phyloP scores from a whole-genome alignment of 2,888 invertebrate species.

The Agonopterix subpropinquella region DNA sequence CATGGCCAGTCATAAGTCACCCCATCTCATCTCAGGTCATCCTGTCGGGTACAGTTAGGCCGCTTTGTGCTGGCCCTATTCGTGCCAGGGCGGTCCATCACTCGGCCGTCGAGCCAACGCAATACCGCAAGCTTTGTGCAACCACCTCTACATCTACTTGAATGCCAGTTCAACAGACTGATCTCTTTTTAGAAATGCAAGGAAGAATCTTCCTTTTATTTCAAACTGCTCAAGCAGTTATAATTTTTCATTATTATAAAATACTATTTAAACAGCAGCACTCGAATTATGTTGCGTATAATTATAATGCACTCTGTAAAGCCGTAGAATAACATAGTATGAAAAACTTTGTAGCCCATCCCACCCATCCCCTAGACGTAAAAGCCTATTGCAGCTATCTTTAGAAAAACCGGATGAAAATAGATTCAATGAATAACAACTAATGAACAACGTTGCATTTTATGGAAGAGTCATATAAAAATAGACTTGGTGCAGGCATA shows the following conservation, averaged over 20 bases:
- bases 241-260: too few relatives aligned
- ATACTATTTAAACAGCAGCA: too few relatives aligned
- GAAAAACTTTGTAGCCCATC: too few relatives aligned
- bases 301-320: too few relatives aligned
- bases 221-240: too few relatives aligned
- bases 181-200: too few relatives aligned
- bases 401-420: conserved; percentile 3
- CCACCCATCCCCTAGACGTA: too few relatives aligned
- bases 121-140: conserved; percentile 46
- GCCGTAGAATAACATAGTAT: too few relatives aligned
- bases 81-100: conserved; percentile 56
- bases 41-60: conserved; percentile 60
- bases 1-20: conserved; percentile 40
- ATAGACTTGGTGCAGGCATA: conserved; percentile 1
- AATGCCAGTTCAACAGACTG: neutral
- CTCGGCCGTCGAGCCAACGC: conserved; percentile 28
- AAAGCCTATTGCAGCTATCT: neutral
- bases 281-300: too few relatives aligned
- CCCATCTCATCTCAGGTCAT: conserved; percentile 48
- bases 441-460: conserved; percentile 1
- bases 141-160: conserved; percentile 5
- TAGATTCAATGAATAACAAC: neutral
- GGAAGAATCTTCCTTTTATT: too few relatives aligned
- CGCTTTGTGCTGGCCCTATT: conserved; percentile 55
- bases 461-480: conserved; percentile 1